A percentile compares a stretch with the other conserved stretches of the same genome.
Conservation (phyloP, 2,113 vertebrate genomes). For the Dromiciops gliroides region DNA sequence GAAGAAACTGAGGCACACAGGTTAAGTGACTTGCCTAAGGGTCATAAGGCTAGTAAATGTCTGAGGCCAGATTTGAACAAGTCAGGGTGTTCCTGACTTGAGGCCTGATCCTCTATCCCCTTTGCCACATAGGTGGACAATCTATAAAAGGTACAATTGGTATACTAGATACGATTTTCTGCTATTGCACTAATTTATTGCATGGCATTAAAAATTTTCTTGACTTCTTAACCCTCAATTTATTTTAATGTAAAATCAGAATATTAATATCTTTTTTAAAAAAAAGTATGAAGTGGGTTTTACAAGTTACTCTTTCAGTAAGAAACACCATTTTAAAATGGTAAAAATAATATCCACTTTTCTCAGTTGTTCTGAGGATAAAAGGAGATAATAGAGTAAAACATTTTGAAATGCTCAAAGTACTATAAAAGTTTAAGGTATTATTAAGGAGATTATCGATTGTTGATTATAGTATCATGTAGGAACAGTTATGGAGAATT, state of each 20-base stretch:
- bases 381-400: neutral
- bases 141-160: neutral
- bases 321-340: neutral
- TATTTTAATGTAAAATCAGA: neutral
- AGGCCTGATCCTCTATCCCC: too few species aligned
- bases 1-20: neutral
- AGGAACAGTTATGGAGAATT: neutral
- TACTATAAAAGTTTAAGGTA: neutral
- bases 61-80: neutral
- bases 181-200: neutral
- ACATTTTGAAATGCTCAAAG: neutral
- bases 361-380: neutral
- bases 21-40: neutral
- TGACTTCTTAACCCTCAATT: neutral
- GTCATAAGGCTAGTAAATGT: neutral
- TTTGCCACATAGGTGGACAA: neutral
- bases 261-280: neutral
- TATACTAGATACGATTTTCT: neutral
- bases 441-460: neutral
- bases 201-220: neutral
- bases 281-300: neutral
- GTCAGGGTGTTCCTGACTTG: neutral
- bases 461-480: neutral
- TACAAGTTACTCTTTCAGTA: neutral
- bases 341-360: neutral